Conservation (phyloP, 2,888 invertebrate genomes). For the Chrysopilus asiliformis region DNA sequence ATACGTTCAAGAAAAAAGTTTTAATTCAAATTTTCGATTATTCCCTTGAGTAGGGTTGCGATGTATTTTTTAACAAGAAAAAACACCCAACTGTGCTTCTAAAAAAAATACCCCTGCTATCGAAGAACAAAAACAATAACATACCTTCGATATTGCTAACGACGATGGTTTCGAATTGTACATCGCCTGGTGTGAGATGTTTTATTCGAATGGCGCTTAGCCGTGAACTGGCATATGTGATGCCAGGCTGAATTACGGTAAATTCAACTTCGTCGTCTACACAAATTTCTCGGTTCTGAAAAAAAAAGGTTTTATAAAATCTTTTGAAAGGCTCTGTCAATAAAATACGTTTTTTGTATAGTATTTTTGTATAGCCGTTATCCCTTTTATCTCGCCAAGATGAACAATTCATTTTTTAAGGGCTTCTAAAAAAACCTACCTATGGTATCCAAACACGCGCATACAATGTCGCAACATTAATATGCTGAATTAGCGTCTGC, state of each 20-base stretch:
- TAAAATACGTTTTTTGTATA: too few relatives aligned
- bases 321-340: too few relatives aligned
- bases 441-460: too few relatives aligned
- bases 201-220: constrained; percentile 87
- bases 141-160: constrained; percentile 58
- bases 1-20: background rate
- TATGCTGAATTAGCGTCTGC: too few relatives aligned
- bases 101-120: too few relatives aligned
- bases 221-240: constrained; percentile 60
- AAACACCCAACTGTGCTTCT: too few relatives aligned
- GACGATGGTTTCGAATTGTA: constrained; percentile 72
- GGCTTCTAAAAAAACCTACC: too few relatives aligned
- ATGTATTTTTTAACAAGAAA: too few relatives aligned
- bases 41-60: background rate
- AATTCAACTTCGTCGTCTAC: constrained; percentile 82
- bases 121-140: background rate
- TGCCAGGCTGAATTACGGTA: constrained; percentile 73
- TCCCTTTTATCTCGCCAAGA: background rate
- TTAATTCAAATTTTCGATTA: background rate
- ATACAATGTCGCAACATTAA: too few relatives aligned
- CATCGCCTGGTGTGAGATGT: constrained; percentile 67
- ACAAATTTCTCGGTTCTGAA: constrained; percentile 43
- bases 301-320: too few relatives aligned
- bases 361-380: background rate
- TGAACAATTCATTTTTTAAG: too few relatives aligned